These are phyloP conservation scores for Autographa gamma DNA, from an alignment of 2,888 invertebrate species.

Conservation along the genomic window DNA sequence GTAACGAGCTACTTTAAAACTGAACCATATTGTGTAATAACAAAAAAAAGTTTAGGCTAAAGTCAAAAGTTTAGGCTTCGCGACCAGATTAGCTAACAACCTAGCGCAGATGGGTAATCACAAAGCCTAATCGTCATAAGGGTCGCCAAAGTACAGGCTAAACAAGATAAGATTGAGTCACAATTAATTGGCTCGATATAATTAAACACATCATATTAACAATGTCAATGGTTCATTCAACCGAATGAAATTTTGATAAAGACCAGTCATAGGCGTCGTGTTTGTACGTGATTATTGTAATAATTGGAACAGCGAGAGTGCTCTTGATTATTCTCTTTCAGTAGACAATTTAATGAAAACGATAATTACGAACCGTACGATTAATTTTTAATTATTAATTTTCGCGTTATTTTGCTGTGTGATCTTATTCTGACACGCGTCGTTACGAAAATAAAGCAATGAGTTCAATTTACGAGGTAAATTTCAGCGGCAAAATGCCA, in stretches of 20 bases:
- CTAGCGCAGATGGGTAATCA: no score
- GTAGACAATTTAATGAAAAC: constrained; percentile 57
- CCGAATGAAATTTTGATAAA: constrained; percentile 59
- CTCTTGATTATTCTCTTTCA: constrained; percentile 55
- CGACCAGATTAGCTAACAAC: no score
- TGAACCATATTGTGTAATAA: no score
- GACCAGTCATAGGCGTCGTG: constrained; percentile 45
- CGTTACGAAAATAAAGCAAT: neutral
- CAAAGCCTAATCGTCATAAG: neutral
- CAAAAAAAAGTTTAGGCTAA: no score
- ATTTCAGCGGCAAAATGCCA: constrained; percentile 1
- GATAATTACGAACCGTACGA: constrained; percentile 51
- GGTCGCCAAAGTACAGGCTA: neutral
- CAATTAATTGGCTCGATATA: neutral
- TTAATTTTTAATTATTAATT: constrained; percentile 47
- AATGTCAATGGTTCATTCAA: constrained; percentile 39
- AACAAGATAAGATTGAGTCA: neutral
- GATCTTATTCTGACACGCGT: neutral
- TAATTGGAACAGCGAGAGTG: constrained; percentile 59
- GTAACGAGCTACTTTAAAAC: neutral
- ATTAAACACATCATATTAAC: constrained; percentile 16
- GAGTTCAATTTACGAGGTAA: constrained; percentile 10
- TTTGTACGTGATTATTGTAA: constrained; percentile 64
- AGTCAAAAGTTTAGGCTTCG: no score
- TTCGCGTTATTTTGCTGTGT: constrained; percentile 8